Conservation (phyloP, 1,140 invertebrate genomes). For the Ceratosolen solmsi region DNA sequence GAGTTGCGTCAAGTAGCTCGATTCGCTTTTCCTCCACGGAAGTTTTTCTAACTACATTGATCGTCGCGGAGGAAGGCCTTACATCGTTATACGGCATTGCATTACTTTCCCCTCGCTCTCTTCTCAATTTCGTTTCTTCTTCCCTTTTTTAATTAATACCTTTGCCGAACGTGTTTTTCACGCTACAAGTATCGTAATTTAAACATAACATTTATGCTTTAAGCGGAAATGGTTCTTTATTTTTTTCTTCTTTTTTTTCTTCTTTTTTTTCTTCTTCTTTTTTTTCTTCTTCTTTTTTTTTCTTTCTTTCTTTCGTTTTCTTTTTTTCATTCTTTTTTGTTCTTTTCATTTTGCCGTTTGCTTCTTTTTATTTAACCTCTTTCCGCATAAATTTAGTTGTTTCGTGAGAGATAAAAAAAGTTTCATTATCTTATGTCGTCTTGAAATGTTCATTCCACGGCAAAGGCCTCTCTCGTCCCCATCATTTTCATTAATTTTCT, state of each 20-base stretch:
- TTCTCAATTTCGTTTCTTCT: too few species aligned
- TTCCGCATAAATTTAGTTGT: constrained; percentile 2
- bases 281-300: neutral
- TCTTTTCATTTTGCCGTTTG: too few species aligned
- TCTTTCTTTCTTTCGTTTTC: neutral
- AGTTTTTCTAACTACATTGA: constrained; percentile 3
- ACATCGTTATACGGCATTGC: neutral
- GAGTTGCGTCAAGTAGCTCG: too few species aligned
- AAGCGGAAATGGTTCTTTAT: neutral
- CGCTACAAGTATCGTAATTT: constrained; percentile 5
- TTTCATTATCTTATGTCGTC: neutral
- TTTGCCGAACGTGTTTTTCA: constrained; percentile 15
- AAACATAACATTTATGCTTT: neutral
- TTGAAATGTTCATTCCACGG: neutral
- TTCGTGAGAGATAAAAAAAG: neutral
- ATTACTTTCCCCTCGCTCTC: neutral
- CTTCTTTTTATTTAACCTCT: constrained; percentile 1
- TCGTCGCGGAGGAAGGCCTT: neutral
- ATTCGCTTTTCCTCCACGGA: neutral
- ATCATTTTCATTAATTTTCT: constrained; percentile 10
- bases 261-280: neutral
- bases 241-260: neutral
- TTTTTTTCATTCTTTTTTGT: neutral
- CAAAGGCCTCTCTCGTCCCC: neutral
- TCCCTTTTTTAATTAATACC: constrained; percentile 6